Percentiles rank a stretch among this genome's conserved stretches.
phyloP scores from a whole-genome alignment of 92 coral and sea anemone species.

The Zoanthus solanderi region DNA sequence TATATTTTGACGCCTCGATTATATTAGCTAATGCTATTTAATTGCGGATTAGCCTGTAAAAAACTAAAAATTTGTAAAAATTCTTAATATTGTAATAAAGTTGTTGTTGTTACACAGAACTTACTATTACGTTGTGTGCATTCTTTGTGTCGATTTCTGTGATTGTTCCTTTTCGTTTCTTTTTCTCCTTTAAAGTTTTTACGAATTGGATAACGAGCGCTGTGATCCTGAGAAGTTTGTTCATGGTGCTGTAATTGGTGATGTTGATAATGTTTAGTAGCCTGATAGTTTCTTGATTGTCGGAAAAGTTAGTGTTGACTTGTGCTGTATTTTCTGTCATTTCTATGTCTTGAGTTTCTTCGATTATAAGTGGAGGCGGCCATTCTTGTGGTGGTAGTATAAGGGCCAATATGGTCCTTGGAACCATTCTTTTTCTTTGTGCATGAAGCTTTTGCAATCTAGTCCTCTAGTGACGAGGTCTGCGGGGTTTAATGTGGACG shows the following conservation, averaged over 20 bases:
- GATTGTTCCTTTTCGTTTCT: background rate
- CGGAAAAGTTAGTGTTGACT: constrained; percentile 5
- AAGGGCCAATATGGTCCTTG: constrained; percentile 54
- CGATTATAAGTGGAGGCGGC: constrained; percentile 23
- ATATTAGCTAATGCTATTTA: no score
- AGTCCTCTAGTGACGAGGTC: constrained; percentile 64
- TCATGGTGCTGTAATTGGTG: constrained; percentile 54
- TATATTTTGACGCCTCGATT: no score
- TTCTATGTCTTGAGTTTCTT: constrained; percentile 22
- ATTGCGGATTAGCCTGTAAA: no score
- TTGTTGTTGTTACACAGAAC: no score
- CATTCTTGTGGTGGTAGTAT: constrained; percentile 26
- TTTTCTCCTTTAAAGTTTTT: constrained; percentile 10
- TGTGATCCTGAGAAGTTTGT: constrained; percentile 32
- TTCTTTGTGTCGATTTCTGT: background rate
- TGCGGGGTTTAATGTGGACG: constrained; percentile 64
- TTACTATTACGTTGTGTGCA: no score
- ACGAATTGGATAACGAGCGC: constrained; percentile 44
- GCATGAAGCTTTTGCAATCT: constrained; percentile 31
- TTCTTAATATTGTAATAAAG: no score
- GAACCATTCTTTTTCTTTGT: constrained; percentile 47
- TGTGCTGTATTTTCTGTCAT: constrained; percentile 8
- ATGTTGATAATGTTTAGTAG: constrained; percentile 48
- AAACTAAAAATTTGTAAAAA: no score
- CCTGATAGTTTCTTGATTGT: background rate